Evolutionary conservation across 2,888 invertebrate species (phyloP).

Genomic region (Stenodema calcarata): DNA sequence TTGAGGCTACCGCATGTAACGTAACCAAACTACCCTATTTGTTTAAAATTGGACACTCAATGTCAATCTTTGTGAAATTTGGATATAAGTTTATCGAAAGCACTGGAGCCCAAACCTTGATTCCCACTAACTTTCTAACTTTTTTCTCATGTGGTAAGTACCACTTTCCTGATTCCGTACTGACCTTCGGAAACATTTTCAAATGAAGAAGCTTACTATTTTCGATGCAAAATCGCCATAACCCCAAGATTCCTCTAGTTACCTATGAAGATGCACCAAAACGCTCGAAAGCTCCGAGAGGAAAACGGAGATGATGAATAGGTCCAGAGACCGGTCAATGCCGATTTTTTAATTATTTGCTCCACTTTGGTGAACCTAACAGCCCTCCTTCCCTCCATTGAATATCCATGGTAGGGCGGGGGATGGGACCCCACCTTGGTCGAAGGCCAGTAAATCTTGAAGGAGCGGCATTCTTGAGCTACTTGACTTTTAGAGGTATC

Average conservation of each 20-base stretch:
- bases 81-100: too few species aligned
- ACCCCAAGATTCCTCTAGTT: background rate
- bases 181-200: too few species aligned
- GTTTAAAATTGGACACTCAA: too few species aligned
- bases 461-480: conserved; percentile 16
- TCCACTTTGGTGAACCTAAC: background rate
- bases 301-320: background rate
- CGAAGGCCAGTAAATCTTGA: background rate
- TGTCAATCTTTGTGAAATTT: too few species aligned
- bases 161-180: too few species aligned
- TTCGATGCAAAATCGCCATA: too few species aligned
- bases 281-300: background rate
- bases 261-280: background rate
- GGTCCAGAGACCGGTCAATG: background rate
- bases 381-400: background rate
- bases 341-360: conserved; percentile 15
- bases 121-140: too few species aligned
- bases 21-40: too few species aligned
- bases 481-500: background rate
- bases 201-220: too few species aligned
- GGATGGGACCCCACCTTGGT: background rate
- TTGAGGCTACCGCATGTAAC: too few species aligned
- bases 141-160: too few species aligned
- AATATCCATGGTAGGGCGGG: background rate
- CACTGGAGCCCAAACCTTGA: too few species aligned